Evolutionary conservation across 2,888 invertebrate species (phyloP), one percentile per base, ranked within the genome.

Genomic region (Lissonota sp.): DNA sequence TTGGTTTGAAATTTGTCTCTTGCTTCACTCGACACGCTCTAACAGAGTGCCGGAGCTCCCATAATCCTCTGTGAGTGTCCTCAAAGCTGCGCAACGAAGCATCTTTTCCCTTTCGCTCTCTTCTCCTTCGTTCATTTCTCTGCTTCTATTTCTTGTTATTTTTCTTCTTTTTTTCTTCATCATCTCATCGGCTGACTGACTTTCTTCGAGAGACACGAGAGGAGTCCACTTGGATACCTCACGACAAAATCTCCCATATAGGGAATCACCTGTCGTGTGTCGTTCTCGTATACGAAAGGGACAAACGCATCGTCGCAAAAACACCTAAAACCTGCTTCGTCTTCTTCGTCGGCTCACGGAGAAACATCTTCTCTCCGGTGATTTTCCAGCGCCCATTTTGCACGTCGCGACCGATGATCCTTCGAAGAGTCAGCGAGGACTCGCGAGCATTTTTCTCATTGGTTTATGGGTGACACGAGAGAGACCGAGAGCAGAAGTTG

Each of bases 1-100:
- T 51, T n/a, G 10, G 51, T 42, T 42, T 16, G 42, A 57, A 57
- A 40, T 74, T 62, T 67, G 67, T 72, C 73, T 53, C 62, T 63
- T 37, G 8, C 51, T 42, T n/a, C 14, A 53, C 71, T 67, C 64
- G 75, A 77, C 73, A 67, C 80, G 79, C 73, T 75, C 73, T 75
- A 70, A 67, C 74, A 40, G 49, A 37, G 10, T 49, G 1, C 37
- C 44, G 40, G 42, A 3, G 26, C 8, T 80, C 83, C 71, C 80
- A 75, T 83, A 53, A 39, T 75, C 72, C 46, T 58, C 42, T 66
- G 62, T 26, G 51, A 64, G 63, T 62, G 72, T 77, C 62, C 62
- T 77, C 51, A 51, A 67, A 66, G 72, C 67, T 77, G 63, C 37
- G 10, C 46, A 66, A 55, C 39, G n/a, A 14, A 40, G 37, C 12